Evolutionary conservation across 2,888 invertebrate species (phyloP).

Genomic region (Meandrusa payeni): DNA sequence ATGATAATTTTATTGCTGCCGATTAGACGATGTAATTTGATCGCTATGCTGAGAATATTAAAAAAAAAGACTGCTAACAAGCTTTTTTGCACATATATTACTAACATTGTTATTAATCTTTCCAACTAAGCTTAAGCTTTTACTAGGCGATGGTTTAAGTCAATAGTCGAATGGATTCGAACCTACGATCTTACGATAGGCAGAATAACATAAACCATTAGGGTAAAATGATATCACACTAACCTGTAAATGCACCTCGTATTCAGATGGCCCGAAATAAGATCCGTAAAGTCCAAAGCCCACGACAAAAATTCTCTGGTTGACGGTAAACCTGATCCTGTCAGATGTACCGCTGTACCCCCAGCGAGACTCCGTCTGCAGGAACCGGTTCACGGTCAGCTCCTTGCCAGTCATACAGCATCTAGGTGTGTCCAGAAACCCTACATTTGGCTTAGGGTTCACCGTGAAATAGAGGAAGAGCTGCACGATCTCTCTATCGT

Average conservation of each 20-base stretch:
- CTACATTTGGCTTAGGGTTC: conserved; percentile 88
- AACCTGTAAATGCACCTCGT: conserved; percentile 85
- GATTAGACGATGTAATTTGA: too few species aligned
- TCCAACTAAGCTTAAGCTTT: too few species aligned
- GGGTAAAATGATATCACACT: too few species aligned
- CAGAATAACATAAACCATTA: too few species aligned
- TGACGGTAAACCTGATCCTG: conserved; percentile 89
- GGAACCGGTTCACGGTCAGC: conserved; percentile 85
- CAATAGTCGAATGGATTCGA: too few species aligned
- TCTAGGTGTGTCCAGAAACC: conserved; percentile 85
- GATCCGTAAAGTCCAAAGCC: conserved; percentile 93
- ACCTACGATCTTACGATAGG: too few species aligned
- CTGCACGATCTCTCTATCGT: conserved; percentile 88
- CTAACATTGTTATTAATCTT: too few species aligned
- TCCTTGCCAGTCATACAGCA: conserved; percentile 91
- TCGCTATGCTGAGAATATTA: too few species aligned
- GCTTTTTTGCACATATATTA: too few species aligned
- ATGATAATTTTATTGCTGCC: too few species aligned
- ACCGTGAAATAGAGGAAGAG: conserved; percentile 86
- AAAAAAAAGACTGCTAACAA: too few species aligned
- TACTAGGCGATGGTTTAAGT: too few species aligned
- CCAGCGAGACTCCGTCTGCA: conserved; percentile 90
- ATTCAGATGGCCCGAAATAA: conserved; percentile 88
- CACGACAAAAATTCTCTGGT: conserved; percentile 89
- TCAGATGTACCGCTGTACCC: conserved; percentile 92